Percentiles rank a stretch among this genome's conserved stretches.
Conservation (phyloP, 2,113 vertebrate species). For the Platysteira castanea region DNA sequence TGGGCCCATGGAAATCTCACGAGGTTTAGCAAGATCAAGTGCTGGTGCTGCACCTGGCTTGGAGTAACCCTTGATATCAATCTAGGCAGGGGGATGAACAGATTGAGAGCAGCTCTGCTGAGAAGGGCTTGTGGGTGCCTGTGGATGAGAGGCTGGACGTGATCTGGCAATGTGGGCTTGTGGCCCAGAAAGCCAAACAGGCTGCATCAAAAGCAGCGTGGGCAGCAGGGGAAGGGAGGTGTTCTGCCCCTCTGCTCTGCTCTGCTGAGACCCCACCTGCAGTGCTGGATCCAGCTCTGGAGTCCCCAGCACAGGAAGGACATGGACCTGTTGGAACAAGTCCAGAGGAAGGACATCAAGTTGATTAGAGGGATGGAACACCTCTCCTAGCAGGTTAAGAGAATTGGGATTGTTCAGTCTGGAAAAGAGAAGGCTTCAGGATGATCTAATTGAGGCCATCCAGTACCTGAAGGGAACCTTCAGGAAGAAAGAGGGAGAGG, state of each 20-base stretch:
- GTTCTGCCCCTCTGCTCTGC: neutral
- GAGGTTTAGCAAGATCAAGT: neutral
- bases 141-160: neutral
- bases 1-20: neutral
- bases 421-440: neutral
- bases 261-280: neutral
- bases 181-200: fast-evolving
- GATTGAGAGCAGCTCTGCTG: fast-evolving
- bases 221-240: fast-evolving
- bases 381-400: neutral
- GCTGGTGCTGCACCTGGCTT: neutral
- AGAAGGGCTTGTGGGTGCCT: neutral
- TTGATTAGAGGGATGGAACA: neutral
- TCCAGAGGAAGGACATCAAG: neutral
- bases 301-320: neutral
- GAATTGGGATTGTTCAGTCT: neutral
- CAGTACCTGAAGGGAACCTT: neutral
- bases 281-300: neutral
- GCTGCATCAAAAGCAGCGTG: neutral
- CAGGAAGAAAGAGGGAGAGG: neutral
- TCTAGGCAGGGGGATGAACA: neutral
- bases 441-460: neutral
- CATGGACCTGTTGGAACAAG: fast-evolving
- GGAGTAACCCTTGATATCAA: neutral
- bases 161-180: neutral